A percentile compares a stretch with the other conserved stretches of the same genome.
These are phyloP conservation scores for Acronicta leporina DNA, from an alignment of 2,888 invertebrate genomes.

Conservation along the genomic window DNA sequence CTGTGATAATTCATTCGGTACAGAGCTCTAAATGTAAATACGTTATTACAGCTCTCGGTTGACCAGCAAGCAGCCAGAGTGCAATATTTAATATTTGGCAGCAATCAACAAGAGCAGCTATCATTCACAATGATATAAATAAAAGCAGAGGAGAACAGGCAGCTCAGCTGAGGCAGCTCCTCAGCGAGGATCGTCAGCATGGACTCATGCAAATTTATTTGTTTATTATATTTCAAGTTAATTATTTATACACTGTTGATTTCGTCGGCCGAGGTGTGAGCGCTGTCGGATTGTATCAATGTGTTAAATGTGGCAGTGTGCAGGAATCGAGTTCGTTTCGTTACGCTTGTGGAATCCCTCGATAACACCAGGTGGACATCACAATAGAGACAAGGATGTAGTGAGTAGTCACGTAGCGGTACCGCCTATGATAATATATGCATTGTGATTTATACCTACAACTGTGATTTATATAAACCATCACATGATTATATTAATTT, in stretches of 20 bases:
- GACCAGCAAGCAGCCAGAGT: conserved; percentile 77
- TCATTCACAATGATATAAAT: conserved; percentile 48
- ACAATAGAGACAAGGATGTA: conserved; percentile 65
- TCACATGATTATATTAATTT: conserved; percentile 80
- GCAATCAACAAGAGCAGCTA: conserved; percentile 81
- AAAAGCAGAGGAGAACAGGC: conserved; percentile 53
- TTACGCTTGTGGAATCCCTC: conserved; percentile 76
- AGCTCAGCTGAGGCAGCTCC: conserved; percentile 64
- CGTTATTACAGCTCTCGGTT: conserved; percentile 75
- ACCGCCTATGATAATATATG: conserved; percentile 83
- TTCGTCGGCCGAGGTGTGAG: conserved; percentile 70
- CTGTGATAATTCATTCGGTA: neutral
- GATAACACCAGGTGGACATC: conserved; percentile 66
- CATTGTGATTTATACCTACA: conserved; percentile 86
- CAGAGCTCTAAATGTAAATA: conserved; percentile 12
- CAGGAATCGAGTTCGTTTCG: conserved; percentile 53
- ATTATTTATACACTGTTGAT: conserved; percentile 77
- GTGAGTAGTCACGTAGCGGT: conserved; percentile 82
- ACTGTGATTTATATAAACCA: conserved; percentile 87
- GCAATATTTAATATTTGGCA: conserved; percentile 77
- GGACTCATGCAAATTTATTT: conserved; percentile 78
- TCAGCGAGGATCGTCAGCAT: conserved; percentile 69
- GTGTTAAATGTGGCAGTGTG: conserved; percentile 43
- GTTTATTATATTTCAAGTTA: conserved; percentile 77
- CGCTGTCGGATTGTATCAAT: conserved; percentile 39